A percentile compares a stretch with the other conserved stretches of the same genome.
phyloP scores from a whole-genome alignment of 1,140 invertebrate genomes.

The Heliconius hermathena region DNA sequence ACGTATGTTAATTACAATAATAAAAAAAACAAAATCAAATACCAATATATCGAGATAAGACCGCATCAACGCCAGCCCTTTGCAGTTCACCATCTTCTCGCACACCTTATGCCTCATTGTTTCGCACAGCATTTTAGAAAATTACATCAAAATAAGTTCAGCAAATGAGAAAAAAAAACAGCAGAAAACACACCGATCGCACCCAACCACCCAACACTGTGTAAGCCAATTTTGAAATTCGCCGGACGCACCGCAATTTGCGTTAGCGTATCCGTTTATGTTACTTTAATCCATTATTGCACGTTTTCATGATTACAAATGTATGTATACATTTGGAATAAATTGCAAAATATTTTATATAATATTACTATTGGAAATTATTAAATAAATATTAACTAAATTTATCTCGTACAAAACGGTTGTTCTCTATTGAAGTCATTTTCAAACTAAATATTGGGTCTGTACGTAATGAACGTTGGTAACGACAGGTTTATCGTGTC shows the following conservation, averaged over 20 bases:
- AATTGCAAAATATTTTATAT: neutral
- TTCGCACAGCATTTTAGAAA: slow-evolving; percentile 61
- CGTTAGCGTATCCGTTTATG: slow-evolving; percentile 42
- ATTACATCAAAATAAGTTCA: slow-evolving; percentile 6
- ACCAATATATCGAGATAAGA: slow-evolving; percentile 69
- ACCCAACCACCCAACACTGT: slow-evolving; percentile 48
- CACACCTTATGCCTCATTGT: slow-evolving; percentile 63
- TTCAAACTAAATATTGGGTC: slow-evolving; percentile 47
- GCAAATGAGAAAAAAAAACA: neutral
- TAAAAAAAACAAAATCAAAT: slow-evolving; percentile 33
- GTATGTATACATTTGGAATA: neutral
- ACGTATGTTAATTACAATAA: neutral
- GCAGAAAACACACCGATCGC: slow-evolving; percentile 49
- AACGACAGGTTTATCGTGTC: slow-evolving; percentile 58
- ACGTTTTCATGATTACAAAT: slow-evolving; percentile 32
- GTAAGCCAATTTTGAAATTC: slow-evolving; percentile 60
- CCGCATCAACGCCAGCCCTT: slow-evolving; percentile 63
- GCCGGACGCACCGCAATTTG: slow-evolving; percentile 68
- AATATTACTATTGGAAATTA: neutral
- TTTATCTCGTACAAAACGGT: neutral
- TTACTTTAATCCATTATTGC: slow-evolving; percentile 6
- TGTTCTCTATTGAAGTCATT: slow-evolving; percentile 30
- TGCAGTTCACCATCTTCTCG: slow-evolving; percentile 71
- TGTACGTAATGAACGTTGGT: slow-evolving; percentile 65
- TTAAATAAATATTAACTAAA: neutral